A percentile compares a stretch with the other conserved stretches of the same genome.
These are phyloP conservation scores for Hirudo medicinalis DNA, from an alignment of 1,140 invertebrate species.

Conservation along the genomic window DNA sequence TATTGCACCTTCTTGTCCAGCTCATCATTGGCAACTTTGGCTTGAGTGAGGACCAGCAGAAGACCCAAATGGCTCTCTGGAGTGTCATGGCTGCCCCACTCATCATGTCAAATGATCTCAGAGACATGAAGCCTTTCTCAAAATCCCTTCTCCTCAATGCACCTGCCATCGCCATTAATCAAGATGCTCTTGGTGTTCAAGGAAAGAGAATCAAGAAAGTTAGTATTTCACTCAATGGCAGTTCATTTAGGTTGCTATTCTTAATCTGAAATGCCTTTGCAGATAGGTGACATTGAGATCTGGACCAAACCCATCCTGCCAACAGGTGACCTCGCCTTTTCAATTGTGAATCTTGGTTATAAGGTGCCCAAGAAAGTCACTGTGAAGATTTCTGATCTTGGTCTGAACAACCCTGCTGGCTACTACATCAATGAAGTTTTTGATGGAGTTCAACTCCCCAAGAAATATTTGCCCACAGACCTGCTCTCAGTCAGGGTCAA, in stretches of 20 bases:
- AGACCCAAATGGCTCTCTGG: conserved; percentile 43
- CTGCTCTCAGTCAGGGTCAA: conserved; percentile 84
- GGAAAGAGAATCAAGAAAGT: conserved; percentile 33
- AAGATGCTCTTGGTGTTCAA: conserved; percentile 78
- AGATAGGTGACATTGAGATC: conserved; percentile 20
- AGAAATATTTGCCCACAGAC: conserved; percentile 63
- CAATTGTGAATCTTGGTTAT: conserved; percentile 28
- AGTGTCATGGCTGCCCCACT: conserved; percentile 40
- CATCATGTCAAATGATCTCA: conserved; percentile 47
- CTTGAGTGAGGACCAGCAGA: conserved; percentile 31
- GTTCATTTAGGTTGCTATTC: too few species aligned
- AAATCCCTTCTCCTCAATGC: conserved; percentile 80
- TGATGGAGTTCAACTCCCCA: conserved; percentile 35
- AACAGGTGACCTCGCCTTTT: conserved; percentile 27
- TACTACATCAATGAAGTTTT: conserved; percentile 61
- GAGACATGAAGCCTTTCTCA: conserved; percentile 72
- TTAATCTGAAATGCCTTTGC: not conserved
- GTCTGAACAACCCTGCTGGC: conserved; percentile 58
- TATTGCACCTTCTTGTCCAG: conserved; percentile 2
- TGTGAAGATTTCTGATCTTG: conserved; percentile 55
- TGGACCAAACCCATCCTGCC: conserved; percentile 31
- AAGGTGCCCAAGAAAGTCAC: conserved; percentile 25
- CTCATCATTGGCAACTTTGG: conserved; percentile 25
- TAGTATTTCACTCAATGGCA: not conserved
- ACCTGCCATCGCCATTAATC: conserved; percentile 82